Evolutionary conservation across 2,797 vertebrate genomes (phyloP).

Genomic region (Liasis olivaceus): DNA sequence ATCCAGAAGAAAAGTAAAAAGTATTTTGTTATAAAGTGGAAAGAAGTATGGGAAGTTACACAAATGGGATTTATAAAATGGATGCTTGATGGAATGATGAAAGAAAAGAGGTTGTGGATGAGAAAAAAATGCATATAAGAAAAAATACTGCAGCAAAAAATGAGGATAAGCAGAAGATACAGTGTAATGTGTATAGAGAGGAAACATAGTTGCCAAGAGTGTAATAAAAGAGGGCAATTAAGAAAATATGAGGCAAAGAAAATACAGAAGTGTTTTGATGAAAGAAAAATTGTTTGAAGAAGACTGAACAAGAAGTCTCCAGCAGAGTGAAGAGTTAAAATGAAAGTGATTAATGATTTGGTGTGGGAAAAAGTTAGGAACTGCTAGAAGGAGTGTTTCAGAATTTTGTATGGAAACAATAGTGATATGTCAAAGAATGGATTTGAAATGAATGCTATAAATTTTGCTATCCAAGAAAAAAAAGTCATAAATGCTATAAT

Average conservation of each 20-base stretch:
- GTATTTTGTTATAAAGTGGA: background rate
- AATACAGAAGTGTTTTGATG: background rate
- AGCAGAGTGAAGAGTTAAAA: background rate
- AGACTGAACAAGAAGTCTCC: background rate
- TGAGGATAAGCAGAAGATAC: background rate
- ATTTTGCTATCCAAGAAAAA: background rate
- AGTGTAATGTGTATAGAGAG: background rate
- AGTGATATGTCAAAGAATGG: background rate
- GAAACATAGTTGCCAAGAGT: background rate
- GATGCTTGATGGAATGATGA: background rate
- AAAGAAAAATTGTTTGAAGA: background rate
- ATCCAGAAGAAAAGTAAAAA: background rate
- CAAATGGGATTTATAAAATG: background rate
- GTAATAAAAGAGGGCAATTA: background rate
- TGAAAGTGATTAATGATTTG: background rate
- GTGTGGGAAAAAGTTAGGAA: background rate
- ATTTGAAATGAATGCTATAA: background rate
- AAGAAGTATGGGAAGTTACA: background rate
- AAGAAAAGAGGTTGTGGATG: background rate
- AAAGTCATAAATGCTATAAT: background rate
- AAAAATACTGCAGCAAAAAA: background rate
- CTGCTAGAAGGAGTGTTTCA: background rate
- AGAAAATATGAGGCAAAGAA: background rate
- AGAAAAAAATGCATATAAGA: background rate
- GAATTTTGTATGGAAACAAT: background rate